A percentile compares a stretch with the other conserved stretches of the same genome.
Conservation (phyloP, 1,140 invertebrate species). For the Proctacanthus coquilletti region DNA sequence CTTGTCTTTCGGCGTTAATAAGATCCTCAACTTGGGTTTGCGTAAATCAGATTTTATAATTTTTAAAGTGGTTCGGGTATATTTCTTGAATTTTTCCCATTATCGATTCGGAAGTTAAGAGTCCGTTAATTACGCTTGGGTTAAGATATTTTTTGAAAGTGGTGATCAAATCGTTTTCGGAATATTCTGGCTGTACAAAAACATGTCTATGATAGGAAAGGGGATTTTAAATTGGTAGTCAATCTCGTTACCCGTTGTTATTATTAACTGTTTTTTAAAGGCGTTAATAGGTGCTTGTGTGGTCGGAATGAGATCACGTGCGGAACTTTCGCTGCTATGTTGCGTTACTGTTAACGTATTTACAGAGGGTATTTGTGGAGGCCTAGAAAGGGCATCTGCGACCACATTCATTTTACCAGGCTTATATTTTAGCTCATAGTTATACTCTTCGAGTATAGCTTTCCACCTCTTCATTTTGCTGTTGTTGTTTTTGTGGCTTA, state of each 20-base stretch:
- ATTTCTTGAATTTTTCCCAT: slow-evolving; percentile 4
- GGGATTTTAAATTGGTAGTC: background rate
- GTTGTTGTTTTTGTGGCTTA: slow-evolving; percentile 18
- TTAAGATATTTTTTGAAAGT: background rate
- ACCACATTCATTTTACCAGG: slow-evolving; percentile 11
- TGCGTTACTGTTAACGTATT: too few relatives aligned
- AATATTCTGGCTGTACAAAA: background rate
- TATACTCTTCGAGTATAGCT: slow-evolving; percentile 16
- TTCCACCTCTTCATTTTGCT: slow-evolving; percentile 26
- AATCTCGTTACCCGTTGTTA: background rate
- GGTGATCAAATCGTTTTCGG: background rate
- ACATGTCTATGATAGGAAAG: background rate
- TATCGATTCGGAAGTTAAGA: background rate
- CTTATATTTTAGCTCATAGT: slow-evolving; percentile 20
- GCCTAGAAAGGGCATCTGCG: slow-evolving; percentile 6
- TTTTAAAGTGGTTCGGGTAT: background rate
- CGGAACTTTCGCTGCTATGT: slow-evolving; percentile 4
- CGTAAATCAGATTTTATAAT: slow-evolving; percentile 3
- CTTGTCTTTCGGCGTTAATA: slow-evolving; percentile 2
- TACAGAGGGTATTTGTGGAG: background rate
- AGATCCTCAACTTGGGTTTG: slow-evolving; percentile 2
- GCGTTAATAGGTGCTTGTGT: slow-evolving; percentile 5
- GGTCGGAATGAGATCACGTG: background rate
- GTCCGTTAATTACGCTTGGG: background rate
- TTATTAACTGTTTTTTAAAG: slow-evolving; percentile 5